These are phyloP conservation scores for Bombus confusus DNA, from an alignment of 1,140 invertebrate species.

Conservation along the genomic window DNA sequence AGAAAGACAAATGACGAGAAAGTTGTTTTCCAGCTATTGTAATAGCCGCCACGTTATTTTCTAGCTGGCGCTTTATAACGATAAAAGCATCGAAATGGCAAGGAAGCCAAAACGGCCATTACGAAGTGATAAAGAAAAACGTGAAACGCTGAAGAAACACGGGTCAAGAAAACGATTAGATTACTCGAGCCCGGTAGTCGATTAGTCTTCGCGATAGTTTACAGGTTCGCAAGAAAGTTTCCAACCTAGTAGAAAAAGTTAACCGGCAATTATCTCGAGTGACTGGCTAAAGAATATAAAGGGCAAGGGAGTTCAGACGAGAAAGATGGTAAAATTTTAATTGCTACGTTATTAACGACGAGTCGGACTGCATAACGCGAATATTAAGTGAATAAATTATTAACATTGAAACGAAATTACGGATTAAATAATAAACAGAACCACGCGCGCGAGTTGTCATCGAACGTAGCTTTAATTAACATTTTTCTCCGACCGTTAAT, in stretches of 20 bases:
- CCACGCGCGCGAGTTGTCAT: neutral
- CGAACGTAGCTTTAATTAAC: neutral
- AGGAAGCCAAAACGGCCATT: neutral
- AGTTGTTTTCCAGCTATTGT: neutral
- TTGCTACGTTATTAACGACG: neutral
- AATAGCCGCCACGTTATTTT: neutral
- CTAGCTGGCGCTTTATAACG: neutral
- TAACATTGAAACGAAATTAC: neutral
- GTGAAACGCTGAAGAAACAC: neutral
- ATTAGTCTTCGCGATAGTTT: conserved; percentile 5
- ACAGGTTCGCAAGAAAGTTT: neutral
- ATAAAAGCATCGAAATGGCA: conserved; percentile 2
- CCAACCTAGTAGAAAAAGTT: neutral
- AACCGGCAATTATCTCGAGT: conserved; percentile 14
- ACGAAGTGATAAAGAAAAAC: neutral
- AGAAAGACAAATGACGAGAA: neutral
- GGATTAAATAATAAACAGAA: neutral
- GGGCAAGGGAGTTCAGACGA: neutral
- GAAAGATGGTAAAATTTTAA: neutral
- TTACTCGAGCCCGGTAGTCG: neutral
- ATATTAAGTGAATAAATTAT: neutral
- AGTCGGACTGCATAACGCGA: neutral
- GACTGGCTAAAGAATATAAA: neutral
- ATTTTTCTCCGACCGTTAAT: neutral
- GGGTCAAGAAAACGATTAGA: neutral